Base-by-base conservation (phyloP, 2,888 invertebrate species). In the Drosophila hamatofila region DNA sequence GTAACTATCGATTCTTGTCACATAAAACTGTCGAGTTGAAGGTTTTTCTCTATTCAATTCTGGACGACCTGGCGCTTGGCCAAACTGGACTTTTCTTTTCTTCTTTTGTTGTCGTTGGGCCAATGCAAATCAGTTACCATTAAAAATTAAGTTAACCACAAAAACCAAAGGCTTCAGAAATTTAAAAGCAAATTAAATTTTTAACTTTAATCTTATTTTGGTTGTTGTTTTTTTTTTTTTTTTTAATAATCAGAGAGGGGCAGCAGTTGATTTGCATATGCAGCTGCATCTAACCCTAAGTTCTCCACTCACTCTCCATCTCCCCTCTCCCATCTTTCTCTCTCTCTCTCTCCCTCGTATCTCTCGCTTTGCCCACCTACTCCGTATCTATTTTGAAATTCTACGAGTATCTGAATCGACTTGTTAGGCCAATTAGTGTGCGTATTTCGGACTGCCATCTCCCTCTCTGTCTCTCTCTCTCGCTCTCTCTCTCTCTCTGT, bases 341-440 rank as follows among this genome's bases (percentile, higher is more conserved):
- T n/a, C 23, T 14, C 41, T 30, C 27, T 9, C 6, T 16, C 42
- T 27, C 25, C 9, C 0, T 23, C n/a, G n/a, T n/a, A 6, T 14
- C 42, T 21, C 16, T 6, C 9, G 9, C 21, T 3, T 18, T 35
- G 9, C 27, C 18, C 63, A 33, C 33, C 44, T 18, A 23, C 62
- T 49, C 27, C 23, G 12, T 18, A 63, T 35, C 37, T 54, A 27
- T 23, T 41, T 49, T 2, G 18, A 42, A 56, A 35, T 30, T 41
- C 55, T 18, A 55, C 33, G 66, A 48, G 39, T 66, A 46, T 39
- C 62, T 58, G 68, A 49, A 52, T 44, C 44, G 62, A 81, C 74
- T 83, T 83, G 81, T 83, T 83, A 77, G 68, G 78, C 81, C 84
- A 81, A 81, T 81, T 83, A 81, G 84, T 75, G 78, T 78, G 84